Base-by-base conservation (phyloP, 2,113 vertebrate species). In the Prionailurus bengalensis region DNA sequence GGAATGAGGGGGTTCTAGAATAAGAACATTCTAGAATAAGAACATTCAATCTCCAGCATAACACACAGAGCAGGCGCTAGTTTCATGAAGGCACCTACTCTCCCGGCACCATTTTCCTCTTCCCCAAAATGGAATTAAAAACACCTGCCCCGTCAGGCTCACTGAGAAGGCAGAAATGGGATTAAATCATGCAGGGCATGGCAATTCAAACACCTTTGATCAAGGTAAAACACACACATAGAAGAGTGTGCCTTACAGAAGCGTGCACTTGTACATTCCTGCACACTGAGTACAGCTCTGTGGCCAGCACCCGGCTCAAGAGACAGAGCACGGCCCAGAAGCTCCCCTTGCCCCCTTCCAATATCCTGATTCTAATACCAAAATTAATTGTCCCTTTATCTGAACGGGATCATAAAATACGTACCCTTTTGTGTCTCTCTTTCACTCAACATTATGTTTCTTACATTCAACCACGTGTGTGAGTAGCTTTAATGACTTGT, bases 41-140 rank as follows among this genome's bases (percentile, higher is more conserved):
- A 45, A 45, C 45, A 82, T 71, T 95, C 70, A 1, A n/a, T 42
- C 66, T 33, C 48, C 14, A 12, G 14, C 3, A 7, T 5, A 13
- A 74, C 5, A 53, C 0, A 3, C 0, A 3, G 9, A 17, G 39
- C 33, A 11, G 36, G 45, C 29, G 11, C 1, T 11, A 63, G 27
- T 66, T 65, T 66, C 4, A 1, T 23, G 17, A 91, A 68, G 42
- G 58, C 2, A 39, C 51, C 70, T 21, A n/a, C 68, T 42, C 51
- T 93, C 58, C n/a, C 71, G 71, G n/a, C 21, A 19, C 29, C 66
- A 45, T 91, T 79, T 74, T 71, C 31, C 83, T 65, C 53, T 84
- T 85, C 74, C 70, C 74, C 12, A 45, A 83, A 58, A 27, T 74
- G 29, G 39, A 65, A 51, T 80, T 25, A 45, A 93, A 85, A 73